Evolutionary conservation across 2,113 vertebrate species (phyloP).

Genomic region (human): GRCh38 chr16:68764501-68765000

Average conservation of each 20-base stretch:
- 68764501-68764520: no score
- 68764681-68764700: neutral
- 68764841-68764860: neutral
- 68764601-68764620: neutral
- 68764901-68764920: neutral
- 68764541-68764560: no score
- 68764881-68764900: neutral
- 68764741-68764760: neutral
- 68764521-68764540: no score
- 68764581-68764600: no score
- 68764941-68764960: neutral
- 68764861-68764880: neutral
- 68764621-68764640: neutral
- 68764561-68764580: no score
- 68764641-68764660: neutral
- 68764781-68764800: neutral
- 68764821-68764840: neutral
- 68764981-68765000: neutral
- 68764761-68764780: neutral
- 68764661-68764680: neutral
- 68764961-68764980: conserved; percentile 1
- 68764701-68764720: neutral
- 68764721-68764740: neutral
- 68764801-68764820: neutral
- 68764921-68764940: neutral